Percentiles rank a stretch among this genome's conserved stretches.
Conservation (phyloP, 2,888 invertebrate genomes). For the Troides helena region DNA sequence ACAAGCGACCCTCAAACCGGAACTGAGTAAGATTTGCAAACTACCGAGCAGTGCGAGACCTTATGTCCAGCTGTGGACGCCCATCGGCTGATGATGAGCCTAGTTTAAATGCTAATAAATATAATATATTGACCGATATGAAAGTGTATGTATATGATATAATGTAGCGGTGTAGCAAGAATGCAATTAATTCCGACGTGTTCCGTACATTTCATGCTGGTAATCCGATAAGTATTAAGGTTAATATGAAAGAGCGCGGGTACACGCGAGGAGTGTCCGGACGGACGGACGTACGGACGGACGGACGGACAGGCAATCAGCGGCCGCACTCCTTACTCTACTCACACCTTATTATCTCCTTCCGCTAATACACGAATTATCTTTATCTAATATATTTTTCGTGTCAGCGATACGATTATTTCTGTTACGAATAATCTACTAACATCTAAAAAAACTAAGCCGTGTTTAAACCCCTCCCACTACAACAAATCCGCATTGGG, state of each 20-base stretch:
- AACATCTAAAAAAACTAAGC: no score
- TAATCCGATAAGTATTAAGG: constrained; percentile 22
- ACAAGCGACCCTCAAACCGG: no score
- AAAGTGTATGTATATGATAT: no score
- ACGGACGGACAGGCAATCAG: constrained; percentile 60
- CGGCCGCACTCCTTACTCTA: constrained; percentile 22
- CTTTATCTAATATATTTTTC: constrained; percentile 2
- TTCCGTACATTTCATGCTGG: constrained; percentile 11
- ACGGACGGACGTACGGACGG: constrained; percentile 33
- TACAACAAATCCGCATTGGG: no score
- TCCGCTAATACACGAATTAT: constrained; percentile 12
- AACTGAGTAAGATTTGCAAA: no score
- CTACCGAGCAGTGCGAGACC: no score
- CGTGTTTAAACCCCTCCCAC: no score
- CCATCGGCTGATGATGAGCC: no score
- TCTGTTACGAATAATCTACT: no score
- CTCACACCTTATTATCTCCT: constrained; percentile 27
- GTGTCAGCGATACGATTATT: neutral
- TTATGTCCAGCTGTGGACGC: no score
- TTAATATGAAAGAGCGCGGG: constrained; percentile 19
- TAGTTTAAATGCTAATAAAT: no score
- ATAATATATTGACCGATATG: neutral
- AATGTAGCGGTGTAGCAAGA: neutral
- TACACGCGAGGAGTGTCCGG: constrained; percentile 31
- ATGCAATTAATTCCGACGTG: neutral